Conservation (phyloP, 2,888 invertebrate species). For the Sclerodermus sp. region DNA sequence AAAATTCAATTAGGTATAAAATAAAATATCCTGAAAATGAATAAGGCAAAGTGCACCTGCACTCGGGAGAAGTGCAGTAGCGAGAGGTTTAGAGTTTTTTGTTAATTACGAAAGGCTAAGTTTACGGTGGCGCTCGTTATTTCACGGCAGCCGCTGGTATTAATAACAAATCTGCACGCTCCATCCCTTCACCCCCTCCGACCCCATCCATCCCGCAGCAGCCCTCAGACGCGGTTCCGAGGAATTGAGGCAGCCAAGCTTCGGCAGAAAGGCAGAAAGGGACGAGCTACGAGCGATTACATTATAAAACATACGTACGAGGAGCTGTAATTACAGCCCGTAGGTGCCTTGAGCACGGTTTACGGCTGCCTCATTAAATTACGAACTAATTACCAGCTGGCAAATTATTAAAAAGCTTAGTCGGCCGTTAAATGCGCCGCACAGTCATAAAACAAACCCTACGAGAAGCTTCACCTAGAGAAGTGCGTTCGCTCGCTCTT, state of each 20-base stretch:
- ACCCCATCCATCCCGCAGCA: too few species aligned
- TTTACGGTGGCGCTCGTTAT: conserved; percentile 13
- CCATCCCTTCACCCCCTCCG: conserved; percentile 10
- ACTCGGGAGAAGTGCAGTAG: too few species aligned
- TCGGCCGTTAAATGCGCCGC: conserved; percentile 45
- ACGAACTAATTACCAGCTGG: conserved; percentile 53
- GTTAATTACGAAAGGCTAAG: conserved; percentile 13
- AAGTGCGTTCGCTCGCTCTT: too few species aligned
- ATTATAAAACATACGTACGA: conserved; percentile 48
- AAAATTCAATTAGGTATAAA: too few species aligned
- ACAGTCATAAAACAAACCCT: conserved; percentile 36
- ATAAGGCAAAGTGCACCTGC: too few species aligned
- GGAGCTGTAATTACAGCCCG: conserved; percentile 34
- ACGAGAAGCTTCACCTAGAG: neutral
- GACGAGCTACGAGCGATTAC: conserved; percentile 36
- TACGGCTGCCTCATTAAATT: conserved; percentile 54
- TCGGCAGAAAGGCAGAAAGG: too few species aligned
- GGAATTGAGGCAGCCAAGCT: too few species aligned
- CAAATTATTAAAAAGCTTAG: conserved; percentile 55
- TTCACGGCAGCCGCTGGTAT: conserved; percentile 11
- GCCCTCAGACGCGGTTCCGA: conserved; percentile 19
- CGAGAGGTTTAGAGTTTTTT: conserved; percentile 5
- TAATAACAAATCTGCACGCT: conserved; percentile 20
- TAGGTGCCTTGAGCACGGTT: conserved; percentile 25
- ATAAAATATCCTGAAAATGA: too few species aligned